Conservation (phyloP, 2,113 vertebrate genomes). For the Hippocampus guttulatus region DNA sequence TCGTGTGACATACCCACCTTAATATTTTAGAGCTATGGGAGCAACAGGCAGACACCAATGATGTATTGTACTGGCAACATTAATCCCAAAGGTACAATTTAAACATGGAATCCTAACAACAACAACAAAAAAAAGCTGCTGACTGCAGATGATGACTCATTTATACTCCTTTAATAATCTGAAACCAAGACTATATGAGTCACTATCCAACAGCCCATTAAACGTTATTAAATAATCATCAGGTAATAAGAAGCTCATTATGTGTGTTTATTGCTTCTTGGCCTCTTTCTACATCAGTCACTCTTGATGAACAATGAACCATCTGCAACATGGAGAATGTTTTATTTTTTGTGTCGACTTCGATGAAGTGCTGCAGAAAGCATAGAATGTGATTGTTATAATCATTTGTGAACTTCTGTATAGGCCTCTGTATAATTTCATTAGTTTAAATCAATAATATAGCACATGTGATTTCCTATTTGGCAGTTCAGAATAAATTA, state of each 20-base stretch:
- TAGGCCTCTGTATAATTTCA: not conserved
- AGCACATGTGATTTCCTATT: not conserved
- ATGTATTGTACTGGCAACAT: not conserved
- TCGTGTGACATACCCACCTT: not conserved
- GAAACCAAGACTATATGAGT: constrained; percentile 2
- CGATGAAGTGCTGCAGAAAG: no score
- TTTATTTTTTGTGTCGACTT: not conserved
- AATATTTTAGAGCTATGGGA: not conserved
- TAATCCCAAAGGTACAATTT: not conserved
- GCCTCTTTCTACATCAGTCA: not conserved
- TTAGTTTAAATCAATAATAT: no score
- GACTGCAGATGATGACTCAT: not conserved
- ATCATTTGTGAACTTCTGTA: not conserved
- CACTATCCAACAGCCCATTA: constrained; percentile 3
- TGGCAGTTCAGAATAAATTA: not conserved
- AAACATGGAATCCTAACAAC: not conserved
- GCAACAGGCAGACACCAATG: not conserved
- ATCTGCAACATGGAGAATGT: not conserved
- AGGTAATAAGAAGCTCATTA: constrained; percentile 4
- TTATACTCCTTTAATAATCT: not conserved
- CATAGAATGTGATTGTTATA: not conserved
- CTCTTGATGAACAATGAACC: constrained; percentile 1
- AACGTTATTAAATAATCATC: constrained; percentile 7
- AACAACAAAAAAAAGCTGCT: not conserved
- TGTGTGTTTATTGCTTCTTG: constrained; percentile 5